Conservation (phyloP, 1,140 invertebrate genomes). For the Berghia stephanieae region DNA sequence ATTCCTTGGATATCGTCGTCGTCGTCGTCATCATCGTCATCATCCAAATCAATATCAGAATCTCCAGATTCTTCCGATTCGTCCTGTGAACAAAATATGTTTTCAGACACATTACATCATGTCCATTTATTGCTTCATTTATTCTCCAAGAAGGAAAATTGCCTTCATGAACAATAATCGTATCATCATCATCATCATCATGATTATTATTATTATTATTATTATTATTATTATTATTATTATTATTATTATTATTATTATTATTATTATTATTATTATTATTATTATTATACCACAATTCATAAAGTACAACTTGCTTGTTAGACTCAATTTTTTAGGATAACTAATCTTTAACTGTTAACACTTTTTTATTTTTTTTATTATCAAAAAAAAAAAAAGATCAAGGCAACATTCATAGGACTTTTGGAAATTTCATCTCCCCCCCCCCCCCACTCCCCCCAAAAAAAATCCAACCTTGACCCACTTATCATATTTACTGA, state of each 20-base stretch:
- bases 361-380: no score
- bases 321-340: no score
- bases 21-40: conserved; percentile 54
- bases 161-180: no score
- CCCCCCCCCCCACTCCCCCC: no score
- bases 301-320: background rate
- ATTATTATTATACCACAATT: background rate
- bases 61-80: conserved; percentile 47
- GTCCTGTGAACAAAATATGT: conserved; percentile 40
- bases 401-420: no score
- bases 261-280: background rate
- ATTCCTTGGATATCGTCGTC: conserved; percentile 46
- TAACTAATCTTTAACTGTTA: no score
- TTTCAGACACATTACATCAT: background rate
- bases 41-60: conserved; percentile 58
- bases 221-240: background rate
- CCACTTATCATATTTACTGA: no score
- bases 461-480: no score
- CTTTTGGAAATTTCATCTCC: no score
- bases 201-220: no score
- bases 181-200: no score
- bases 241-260: background rate
- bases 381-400: no score
- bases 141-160: background rate
- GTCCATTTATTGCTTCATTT: background rate